These are phyloP conservation scores for Porites lobata DNA, from an alignment of 92 coral and sea anemone genomes.

Conservation along the genomic window DNA sequence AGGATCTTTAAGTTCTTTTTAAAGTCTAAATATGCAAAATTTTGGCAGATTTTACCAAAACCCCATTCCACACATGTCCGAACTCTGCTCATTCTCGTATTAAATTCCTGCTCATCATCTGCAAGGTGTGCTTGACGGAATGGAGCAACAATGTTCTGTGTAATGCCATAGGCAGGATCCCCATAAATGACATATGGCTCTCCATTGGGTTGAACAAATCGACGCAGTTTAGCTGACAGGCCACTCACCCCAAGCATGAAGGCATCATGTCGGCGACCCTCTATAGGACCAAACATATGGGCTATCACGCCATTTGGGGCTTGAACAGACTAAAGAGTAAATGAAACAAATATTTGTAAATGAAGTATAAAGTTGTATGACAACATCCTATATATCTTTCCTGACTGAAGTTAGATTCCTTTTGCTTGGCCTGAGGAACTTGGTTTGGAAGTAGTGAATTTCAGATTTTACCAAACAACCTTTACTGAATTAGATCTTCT, in stretches of 20 bases:
- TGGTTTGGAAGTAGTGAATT: conserved; percentile 46
- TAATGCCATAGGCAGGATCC: conserved; percentile 72
- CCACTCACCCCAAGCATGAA: conserved; percentile 75
- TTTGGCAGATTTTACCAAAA: conserved; percentile 61
- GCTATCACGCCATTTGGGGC: conserved; percentile 65
- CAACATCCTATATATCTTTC: conserved; percentile 35
- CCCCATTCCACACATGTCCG: conserved; percentile 61
- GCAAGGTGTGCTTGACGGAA: conserved; percentile 58
- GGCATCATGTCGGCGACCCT: conserved; percentile 73
- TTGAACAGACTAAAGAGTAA: conserved; percentile 56
- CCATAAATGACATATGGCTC: conserved; percentile 68
- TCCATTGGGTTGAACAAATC: conserved; percentile 66
- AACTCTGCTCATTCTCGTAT: conserved; percentile 47
- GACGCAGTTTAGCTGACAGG: conserved; percentile 52
- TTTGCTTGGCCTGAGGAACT: conserved; percentile 48
- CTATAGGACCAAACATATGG: conserved; percentile 70
- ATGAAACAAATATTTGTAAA: conserved; percentile 28
- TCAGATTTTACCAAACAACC: conserved; percentile 53
- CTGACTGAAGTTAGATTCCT: conserved; percentile 35
- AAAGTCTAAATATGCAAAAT: conserved; percentile 72
- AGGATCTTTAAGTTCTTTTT: conserved; percentile 72
- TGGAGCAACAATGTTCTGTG: conserved; percentile 67
- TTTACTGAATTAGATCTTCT: conserved; percentile 50
- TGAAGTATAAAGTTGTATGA: conserved; percentile 39
- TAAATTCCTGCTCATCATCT: conserved; percentile 53